Base-by-base conservation (phyloP, 2,888 invertebrate species). In the Morpho helenor region DNA sequence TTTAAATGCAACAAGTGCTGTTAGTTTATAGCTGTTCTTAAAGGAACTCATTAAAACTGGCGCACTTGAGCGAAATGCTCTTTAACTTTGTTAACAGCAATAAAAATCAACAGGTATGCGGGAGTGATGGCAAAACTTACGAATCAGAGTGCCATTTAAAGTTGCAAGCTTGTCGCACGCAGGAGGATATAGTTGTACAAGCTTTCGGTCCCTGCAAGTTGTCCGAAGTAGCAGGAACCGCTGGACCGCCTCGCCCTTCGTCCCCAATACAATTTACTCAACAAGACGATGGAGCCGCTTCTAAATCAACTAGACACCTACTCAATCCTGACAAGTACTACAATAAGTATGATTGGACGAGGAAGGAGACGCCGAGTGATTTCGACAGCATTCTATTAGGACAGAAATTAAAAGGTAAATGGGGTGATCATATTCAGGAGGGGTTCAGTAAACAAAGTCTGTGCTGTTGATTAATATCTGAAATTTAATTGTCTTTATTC, bases 101-200 rank as follows among this genome's bases (percentile, higher is more conserved):
- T 59, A 59, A 56, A 63, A 63, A 55, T 68, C 62, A 77, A 79
- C 82, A 90, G 90, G 92, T 96, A 71, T 95, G 95, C 80, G 95
- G 95, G 60, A 95, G 94, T 74, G 95, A 95, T 75, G 95, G 95
- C 56, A 94, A 95, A 84, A 96, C 95, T 60, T 96, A 96, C 81
- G 92, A 95, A 69, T 97, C 96, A 66, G 95, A 96, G 76, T 98
- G 97, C 78, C 94, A 94, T 75, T 92, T 97, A 63, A 92, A 95
- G 70, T 93, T 95, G 75, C 94, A 96, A 82, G 95, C 96, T 55
- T 98, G 98, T 85, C 93, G 95, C 71, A 91, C 94, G 73, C 96
- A 96, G 87, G 94, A 94, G 70, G 94, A 95, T 73, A 94, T 97
- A 66, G 94, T 94, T 40, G 93, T 96, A 6, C 94, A 94, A 81